phyloP scores from a whole-genome alignment of 2,797 vertebrate genomes.

The Protosalanx chinensis region DNA sequence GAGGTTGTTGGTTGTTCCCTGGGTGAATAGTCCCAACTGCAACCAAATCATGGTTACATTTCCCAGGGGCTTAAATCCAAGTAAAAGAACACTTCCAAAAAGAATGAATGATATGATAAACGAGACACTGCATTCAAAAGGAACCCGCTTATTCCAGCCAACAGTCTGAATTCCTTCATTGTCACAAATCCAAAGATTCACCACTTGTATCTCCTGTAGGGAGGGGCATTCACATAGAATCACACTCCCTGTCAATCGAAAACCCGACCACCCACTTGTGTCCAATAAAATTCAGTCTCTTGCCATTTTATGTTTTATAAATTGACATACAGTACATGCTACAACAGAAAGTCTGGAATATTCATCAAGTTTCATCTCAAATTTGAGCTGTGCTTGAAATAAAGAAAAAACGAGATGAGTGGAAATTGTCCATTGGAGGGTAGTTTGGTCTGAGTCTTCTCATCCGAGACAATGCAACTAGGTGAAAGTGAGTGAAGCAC shows the following conservation, averaged over 20 bases:
- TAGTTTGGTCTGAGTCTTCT: conserved; percentile 52
- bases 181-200: too few species aligned
- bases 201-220: conserved; percentile 5
- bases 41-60: conserved; percentile 42
- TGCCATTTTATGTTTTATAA: not conserved
- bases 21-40: conserved; percentile 40
- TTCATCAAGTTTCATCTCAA: not conserved
- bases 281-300: not conserved
- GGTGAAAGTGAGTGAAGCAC: conserved; percentile 69
- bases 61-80: not conserved
- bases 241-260: conserved; percentile 43
- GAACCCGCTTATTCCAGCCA: too few species aligned
- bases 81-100: not conserved
- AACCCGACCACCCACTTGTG: conserved; percentile 11
- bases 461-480: conserved; percentile 64
- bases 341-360: not conserved
- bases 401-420: not conserved
- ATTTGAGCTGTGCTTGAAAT: not conserved
- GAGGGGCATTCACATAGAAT: conserved; percentile 32
- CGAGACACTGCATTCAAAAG: too few species aligned
- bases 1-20: conserved; percentile 27
- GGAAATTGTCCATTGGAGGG: conserved; percentile 61
- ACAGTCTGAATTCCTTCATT: too few species aligned
- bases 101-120: not conserved
- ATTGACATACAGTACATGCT: not conserved